Conservation (phyloP, 2,113 vertebrate genomes). For the Dipodomys stephensi region DNA sequence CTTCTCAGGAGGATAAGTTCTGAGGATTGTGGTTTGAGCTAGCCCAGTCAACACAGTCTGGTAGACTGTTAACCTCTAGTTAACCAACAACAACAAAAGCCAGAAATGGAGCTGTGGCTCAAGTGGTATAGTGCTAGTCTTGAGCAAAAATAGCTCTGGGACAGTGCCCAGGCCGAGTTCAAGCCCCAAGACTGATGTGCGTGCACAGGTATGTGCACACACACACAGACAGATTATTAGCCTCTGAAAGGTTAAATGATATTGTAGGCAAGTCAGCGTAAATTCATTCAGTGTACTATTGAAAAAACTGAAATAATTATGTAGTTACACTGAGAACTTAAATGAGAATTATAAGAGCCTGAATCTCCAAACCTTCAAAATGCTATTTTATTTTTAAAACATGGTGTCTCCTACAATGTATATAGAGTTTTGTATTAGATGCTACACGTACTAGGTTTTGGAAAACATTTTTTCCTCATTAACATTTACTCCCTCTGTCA, state of each 20-base stretch:
- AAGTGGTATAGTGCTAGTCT: too few species aligned
- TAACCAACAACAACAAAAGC: too few species aligned
- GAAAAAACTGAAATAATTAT: conserved; percentile 59
- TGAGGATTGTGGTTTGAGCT: too few species aligned
- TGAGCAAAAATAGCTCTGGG: too few species aligned
- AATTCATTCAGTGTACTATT: conserved; percentile 36
- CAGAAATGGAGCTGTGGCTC: too few species aligned
- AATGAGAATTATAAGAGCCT: conserved; percentile 33
- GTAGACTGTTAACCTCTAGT: too few species aligned
- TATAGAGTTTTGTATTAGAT: conserved; percentile 19
- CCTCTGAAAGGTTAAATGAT: conserved; percentile 56
- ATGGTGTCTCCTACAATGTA: neutral
- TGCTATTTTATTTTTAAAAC: neutral
- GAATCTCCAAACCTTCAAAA: conserved; percentile 38
- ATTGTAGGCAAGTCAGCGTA: neutral
- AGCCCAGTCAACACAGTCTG: too few species aligned
- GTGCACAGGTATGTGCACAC: too few species aligned
- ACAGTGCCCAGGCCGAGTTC: too few species aligned
- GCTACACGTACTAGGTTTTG: neutral
- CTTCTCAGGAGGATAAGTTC: too few species aligned
- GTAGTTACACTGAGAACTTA: conserved; percentile 18
- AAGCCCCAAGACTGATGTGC: too few species aligned
- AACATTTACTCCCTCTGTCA: neutral
- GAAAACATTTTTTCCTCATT: neutral
- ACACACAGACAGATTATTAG: neutral